Evolutionary conservation across 2,888 invertebrate genomes (phyloP).

Genomic region (Flexamia atlantica): DNA sequence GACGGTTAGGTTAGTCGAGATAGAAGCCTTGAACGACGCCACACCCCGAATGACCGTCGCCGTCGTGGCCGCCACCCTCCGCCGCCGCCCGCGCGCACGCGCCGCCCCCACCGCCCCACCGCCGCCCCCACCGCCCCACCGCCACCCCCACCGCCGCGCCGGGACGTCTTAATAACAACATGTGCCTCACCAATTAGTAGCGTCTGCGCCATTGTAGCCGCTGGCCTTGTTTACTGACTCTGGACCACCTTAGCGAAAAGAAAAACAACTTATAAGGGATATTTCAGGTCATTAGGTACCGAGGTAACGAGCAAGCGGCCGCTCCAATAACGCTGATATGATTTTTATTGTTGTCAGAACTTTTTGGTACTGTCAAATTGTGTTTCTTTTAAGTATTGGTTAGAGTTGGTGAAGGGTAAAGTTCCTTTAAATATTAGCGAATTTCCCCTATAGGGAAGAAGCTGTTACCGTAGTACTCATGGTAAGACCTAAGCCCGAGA

Average conservation of each 20-base stretch:
- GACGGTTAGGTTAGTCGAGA: constrained; percentile 29
- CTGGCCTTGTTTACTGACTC: constrained; percentile 22
- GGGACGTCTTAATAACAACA: constrained; percentile 57
- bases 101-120: constrained; percentile 11
- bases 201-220: constrained; percentile 32
- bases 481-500: too few relatives aligned
- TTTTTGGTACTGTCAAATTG: too few relatives aligned
- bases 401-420: too few relatives aligned
- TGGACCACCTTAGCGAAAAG: not conserved
- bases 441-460: too few relatives aligned
- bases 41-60: constrained; percentile 36
- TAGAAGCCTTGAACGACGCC: constrained; percentile 32
- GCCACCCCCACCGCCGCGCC: not conserved
- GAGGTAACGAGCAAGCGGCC: too few relatives aligned
- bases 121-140: not conserved
- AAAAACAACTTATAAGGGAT: not conserved
- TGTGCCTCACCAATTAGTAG: constrained; percentile 52
- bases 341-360: too few relatives aligned
- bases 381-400: too few relatives aligned
- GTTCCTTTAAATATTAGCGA: too few relatives aligned
- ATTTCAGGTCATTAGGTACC: not conserved
- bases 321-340: too few relatives aligned
- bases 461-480: too few relatives aligned
- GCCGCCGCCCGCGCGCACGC: constrained; percentile 36
- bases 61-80: constrained; percentile 47